phyloP scores from a whole-genome alignment of 1,140 invertebrate species.

The Orchesella cincta region DNA sequence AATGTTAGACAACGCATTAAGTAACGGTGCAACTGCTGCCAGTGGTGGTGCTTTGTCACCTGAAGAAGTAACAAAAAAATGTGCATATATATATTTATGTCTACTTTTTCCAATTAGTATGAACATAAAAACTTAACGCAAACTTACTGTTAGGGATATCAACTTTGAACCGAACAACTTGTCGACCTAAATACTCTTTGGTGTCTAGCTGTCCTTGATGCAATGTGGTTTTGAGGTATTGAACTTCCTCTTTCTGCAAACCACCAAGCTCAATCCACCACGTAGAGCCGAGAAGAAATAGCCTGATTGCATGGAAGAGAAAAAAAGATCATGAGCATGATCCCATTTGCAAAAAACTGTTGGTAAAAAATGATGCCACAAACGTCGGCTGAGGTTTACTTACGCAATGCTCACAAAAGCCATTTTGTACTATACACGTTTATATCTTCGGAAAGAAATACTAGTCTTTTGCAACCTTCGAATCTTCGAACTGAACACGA shows the following conservation, averaged over 20 bases:
- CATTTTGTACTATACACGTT: too few species aligned
- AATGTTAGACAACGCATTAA: neutral
- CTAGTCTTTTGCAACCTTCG: too few species aligned
- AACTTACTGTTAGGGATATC: conserved; percentile 35
- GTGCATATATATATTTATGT: neutral
- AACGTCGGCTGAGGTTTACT: too few species aligned
- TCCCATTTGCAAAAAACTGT: too few species aligned
- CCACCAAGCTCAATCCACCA: conserved; percentile 37
- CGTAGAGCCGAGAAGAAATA: conserved; percentile 20
- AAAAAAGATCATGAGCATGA: too few species aligned
- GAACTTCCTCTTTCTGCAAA: conserved; percentile 27
- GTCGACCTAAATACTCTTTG: conserved; percentile 23
- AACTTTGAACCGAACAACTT: conserved; percentile 27
- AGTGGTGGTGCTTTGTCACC: conserved; percentile 31
- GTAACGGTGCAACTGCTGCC: neutral
- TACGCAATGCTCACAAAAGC: neutral
- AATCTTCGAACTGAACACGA: too few species aligned
- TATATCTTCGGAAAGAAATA: too few species aligned
- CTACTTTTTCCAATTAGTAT: neutral
- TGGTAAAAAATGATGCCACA: too few species aligned
- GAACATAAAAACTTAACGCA: too few species aligned
- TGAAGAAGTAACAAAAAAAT: neutral
- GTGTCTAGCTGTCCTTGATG: conserved; percentile 8
- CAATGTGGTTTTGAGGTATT: conserved; percentile 1
- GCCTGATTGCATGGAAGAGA: neutral